Conservation (phyloP, 2,888 invertebrate genomes). For the Ectemnius lituratus region DNA sequence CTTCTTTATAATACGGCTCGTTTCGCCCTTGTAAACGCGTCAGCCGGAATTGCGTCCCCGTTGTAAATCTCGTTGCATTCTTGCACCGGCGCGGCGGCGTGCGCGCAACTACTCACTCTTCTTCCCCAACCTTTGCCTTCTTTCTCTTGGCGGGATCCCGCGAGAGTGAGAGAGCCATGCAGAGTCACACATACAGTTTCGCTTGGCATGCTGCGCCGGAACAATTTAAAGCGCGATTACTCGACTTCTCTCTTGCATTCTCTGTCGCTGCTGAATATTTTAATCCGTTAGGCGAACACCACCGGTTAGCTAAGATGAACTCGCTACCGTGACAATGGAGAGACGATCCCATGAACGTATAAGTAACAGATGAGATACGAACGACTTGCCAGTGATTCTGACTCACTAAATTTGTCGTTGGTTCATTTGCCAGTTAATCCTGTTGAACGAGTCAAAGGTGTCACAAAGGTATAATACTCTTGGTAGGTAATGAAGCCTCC, state of each 20-base stretch:
- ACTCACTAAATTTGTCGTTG: too few relatives aligned
- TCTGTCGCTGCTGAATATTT: slow-evolving; percentile 47
- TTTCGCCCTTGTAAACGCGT: slow-evolving; percentile 65
- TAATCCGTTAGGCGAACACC: slow-evolving; percentile 31
- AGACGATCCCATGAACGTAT: neutral
- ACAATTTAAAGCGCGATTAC: slow-evolving; percentile 59
- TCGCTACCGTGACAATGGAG: neutral
- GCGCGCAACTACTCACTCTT: slow-evolving; percentile 7
- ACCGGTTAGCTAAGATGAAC: slow-evolving; percentile 15
- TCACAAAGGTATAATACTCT: too few relatives aligned
- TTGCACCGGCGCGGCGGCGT: slow-evolving; percentile 46
- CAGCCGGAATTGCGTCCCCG: slow-evolving; percentile 66
- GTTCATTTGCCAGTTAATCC: neutral
- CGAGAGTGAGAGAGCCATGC: neutral
- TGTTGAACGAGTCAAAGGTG: neutral
- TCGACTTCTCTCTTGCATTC: slow-evolving; percentile 28
- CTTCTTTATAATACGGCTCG: slow-evolving; percentile 63
- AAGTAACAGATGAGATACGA: neutral
- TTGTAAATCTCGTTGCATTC: slow-evolving; percentile 64
- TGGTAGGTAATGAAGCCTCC: too few relatives aligned
- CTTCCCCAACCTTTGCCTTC: neutral
- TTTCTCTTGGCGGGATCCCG: neutral
- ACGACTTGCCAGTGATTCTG: neutral
- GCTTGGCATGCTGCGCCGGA: slow-evolving; percentile 29
- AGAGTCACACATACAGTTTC: slow-evolving; percentile 8